Evolutionary conservation across 2,888 invertebrate species (phyloP), one percentile per base, ranked within the genome.

Genomic region (Drosophila sordidapex): DNA sequence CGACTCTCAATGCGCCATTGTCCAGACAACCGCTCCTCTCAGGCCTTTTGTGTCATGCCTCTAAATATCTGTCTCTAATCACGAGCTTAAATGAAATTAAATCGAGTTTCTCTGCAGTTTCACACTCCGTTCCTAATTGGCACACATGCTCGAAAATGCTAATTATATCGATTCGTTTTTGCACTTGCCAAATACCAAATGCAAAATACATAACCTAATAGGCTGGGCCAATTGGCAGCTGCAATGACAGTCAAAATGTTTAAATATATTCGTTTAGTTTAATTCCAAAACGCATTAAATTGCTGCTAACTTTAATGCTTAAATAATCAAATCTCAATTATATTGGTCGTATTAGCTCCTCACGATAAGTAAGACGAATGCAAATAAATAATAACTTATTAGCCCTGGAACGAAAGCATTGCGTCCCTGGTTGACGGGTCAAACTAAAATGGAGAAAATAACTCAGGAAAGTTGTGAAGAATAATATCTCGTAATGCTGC

Each of bases 401-500:
- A 8, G 15, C 27, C 48, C 31, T 31, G 36, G 29, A 27, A 4
- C 13, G 18, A 6, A 48, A 11, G 11, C 27, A 40, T 7, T 25
- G 48, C 48, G 10, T 43, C 35, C 54, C 52, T 52, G 63, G 27
- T 10, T 29, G 36, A 46, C n/a, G 1, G 33, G 15, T 21, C 21
- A 60, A 72, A 69, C 62, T 68, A 62, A 73, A 79, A 74, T 74
- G 73, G 76, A 58, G 38, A 63, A 69, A 73, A 73, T 75, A 75
- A 75, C 57, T 86, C 68, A n/a, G 54, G 29, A 70, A 74, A 68
- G 62, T 62, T 78, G 61, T 58, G 82, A 76, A 79, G 64, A 80
- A 87, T 81, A 85, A 83, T 78, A 73, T 67, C 76, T 69, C 35
- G 69, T 69, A 81, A 81, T 79, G 67, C 76, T 74, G 82, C 81